These are phyloP conservation scores for Gallinago solitaria DNA, from an alignment of 2,797 vertebrate genomes.

Conservation along the genomic window DNA sequence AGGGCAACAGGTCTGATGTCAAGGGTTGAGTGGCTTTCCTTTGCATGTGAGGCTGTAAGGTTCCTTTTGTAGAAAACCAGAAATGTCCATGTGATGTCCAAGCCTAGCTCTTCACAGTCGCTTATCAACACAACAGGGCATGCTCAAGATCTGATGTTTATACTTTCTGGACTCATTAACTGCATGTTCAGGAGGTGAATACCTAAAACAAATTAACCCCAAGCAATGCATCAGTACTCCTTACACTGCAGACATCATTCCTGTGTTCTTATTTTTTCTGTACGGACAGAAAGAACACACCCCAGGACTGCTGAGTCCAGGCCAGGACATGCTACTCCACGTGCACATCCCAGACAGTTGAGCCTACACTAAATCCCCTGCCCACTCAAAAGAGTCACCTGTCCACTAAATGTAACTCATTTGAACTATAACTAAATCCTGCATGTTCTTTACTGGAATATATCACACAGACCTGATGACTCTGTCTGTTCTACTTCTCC, in stretches of 20 bases:
- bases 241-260: not conserved
- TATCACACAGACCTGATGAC: not conserved
- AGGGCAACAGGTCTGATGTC: not conserved
- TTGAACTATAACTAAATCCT: not conserved
- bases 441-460: not conserved
- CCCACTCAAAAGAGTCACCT: not conserved
- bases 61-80: not conserved
- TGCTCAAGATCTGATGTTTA: not conserved
- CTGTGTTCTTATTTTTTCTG: not conserved
- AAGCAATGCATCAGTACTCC: not conserved
- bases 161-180: not conserved
- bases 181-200: not conserved
- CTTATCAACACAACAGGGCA: accelerated
- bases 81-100: not conserved
- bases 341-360: not conserved
- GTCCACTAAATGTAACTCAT: not conserved
- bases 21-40: not conserved
- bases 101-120: not conserved
- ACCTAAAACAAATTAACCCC: not conserved
- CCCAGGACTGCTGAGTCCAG: not conserved
- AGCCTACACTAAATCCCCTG: not conserved
- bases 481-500: not conserved
- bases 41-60: not conserved
- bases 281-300: not conserved
- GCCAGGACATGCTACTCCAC: not conserved